Conservation (phyloP, 30 jellyfish, hydroid and myxozoan species). For the Aurelia sp. region DNA sequence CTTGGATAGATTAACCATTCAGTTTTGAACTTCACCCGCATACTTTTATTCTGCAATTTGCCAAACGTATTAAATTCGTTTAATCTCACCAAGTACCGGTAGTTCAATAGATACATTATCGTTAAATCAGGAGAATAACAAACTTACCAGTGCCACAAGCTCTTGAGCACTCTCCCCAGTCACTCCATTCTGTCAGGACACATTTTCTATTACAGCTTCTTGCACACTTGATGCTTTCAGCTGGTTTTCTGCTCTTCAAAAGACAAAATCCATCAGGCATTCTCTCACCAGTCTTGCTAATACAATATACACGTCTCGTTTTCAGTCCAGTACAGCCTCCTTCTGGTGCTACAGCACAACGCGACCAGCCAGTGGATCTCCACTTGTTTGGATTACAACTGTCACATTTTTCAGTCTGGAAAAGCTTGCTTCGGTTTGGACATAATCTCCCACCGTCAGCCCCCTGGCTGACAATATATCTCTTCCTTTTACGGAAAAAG, state of each 20-base stretch:
- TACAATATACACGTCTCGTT: constrained; percentile 55
- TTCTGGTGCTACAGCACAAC: constrained; percentile 16
- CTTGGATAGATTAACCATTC: too few relatives aligned
- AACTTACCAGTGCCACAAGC: constrained; percentile 65
- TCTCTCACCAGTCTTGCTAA: neutral
- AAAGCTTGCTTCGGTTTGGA: constrained; percentile 11
- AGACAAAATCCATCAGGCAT: constrained; percentile 49
- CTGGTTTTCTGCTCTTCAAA: constrained; percentile 35
- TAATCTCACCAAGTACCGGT: too few relatives aligned
- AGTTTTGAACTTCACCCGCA: too few relatives aligned
- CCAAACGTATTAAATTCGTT: too few relatives aligned
- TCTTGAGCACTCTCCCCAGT: constrained; percentile 59
- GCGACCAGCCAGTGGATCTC: constrained; percentile 43
- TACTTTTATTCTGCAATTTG: too few relatives aligned
- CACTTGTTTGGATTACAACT: constrained; percentile 34
- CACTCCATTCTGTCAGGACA: constrained; percentile 51
- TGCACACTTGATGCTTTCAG: constrained; percentile 33
- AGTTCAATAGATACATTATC: too few relatives aligned
- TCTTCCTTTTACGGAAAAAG: constrained; percentile 25
- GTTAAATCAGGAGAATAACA: neutral
- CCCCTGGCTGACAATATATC: constrained; percentile 26
- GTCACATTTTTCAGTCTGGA: constrained; percentile 28
- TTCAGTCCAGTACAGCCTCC: constrained; percentile 58
- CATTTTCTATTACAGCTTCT: constrained; percentile 24
- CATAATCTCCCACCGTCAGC: constrained; percentile 55